Evolutionary conservation across 2,888 invertebrate species (phyloP), one percentile per base, ranked within the genome.

Genomic region (Phymatocera aterrima): DNA sequence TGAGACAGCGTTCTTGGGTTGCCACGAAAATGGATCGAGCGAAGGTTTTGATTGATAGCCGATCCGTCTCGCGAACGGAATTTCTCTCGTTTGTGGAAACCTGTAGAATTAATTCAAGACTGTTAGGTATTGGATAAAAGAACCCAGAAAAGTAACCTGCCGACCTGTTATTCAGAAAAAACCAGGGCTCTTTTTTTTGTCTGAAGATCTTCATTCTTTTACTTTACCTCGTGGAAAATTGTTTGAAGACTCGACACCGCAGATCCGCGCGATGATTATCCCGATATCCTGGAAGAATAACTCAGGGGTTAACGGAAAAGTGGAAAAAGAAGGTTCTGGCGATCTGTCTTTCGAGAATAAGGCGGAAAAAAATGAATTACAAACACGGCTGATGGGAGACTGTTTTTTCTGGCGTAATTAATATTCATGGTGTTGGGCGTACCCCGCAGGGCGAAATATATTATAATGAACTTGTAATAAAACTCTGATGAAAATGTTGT

Each of bases 21-120:
- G 3, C 48, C 4, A 24, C 34, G 57, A 57, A 15, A 75, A 43
- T 28, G 57, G 60, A 60, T 60, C 54, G 75, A 60, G 37, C 12
- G 24, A 24, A 43, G 40, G 40, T 40, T 60, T 60, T 75, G 75
- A 75, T 75, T 75, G 24, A 60, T 75, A 75, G 75, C 28, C 75
- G 18, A 57, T 24, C 28, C 40, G 40, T 72, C 18, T 3, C 10
- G 21, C 15, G n/a, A 75, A 28, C 5, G 8, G 40, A 37, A 37
- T 57, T 75, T 75, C 43, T 43, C 43, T 40, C 57, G 21, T 24
- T 54, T 28, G 34, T 34, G 48, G 54, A 34, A 72, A 51, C 18
- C 37, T 48, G 0, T 28, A 18, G 43, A 46, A 46, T 68, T 51
- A 31, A 43, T 43, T 72, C 34, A 37, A 43, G 51, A 21, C 18